Percentiles rank a stretch among this genome's conserved stretches.
These are phyloP conservation scores for Ecdyonurus torrentis DNA, from an alignment of 2,888 invertebrate genomes.

Conservation along the genomic window DNA sequence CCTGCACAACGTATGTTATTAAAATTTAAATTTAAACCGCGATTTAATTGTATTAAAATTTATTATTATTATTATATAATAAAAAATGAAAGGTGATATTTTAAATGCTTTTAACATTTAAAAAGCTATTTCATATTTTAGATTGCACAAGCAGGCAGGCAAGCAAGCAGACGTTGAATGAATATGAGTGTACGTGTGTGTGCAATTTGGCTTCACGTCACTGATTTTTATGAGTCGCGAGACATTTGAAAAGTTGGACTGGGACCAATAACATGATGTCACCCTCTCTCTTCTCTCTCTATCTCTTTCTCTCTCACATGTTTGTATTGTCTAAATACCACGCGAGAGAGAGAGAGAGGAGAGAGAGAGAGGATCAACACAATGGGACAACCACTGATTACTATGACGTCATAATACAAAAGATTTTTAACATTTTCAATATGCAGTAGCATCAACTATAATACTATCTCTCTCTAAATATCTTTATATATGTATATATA, in stretches of 20 bases:
- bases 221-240: slow-evolving; percentile 2
- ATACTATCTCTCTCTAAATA: no score
- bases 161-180: no score
- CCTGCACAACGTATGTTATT: no score
- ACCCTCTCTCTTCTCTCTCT: background rate
- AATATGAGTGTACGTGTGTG: no score
- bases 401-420: background rate
- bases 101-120: background rate
- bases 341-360: background rate
- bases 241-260: slow-evolving; percentile 2
- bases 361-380: background rate
- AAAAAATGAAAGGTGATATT: background rate
- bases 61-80: no score
- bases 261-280: slow-evolving; percentile 1
- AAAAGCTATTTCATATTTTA: background rate
- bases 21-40: no score
- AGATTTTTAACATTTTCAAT: background rate
- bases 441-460: no score
- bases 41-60: no score
- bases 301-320: no score
- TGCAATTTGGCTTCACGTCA: background rate
- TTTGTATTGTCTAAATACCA: background rate
- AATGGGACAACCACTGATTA: no score
- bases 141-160: background rate
- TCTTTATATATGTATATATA: no score